These are phyloP conservation scores for Porites lutea DNA, from an alignment of 64 coral and sea anemone species.

Conservation along the genomic window DNA sequence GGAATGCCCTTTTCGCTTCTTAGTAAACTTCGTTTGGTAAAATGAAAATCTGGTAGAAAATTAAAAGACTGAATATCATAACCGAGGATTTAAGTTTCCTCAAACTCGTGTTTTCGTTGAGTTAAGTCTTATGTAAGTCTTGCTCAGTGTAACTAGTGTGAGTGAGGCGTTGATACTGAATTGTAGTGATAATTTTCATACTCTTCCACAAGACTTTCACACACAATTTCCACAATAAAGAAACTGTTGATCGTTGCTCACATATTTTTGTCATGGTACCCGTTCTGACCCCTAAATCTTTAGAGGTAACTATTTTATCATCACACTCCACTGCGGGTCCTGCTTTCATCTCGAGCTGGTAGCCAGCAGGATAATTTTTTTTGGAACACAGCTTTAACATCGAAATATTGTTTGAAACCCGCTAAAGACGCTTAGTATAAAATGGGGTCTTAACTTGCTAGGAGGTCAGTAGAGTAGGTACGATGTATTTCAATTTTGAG, in stretches of 20 bases:
- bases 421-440: background rate
- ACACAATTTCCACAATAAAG: background rate
- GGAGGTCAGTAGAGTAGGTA: background rate
- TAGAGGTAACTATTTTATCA: slow-evolving; percentile 30
- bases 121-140: no score
- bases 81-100: no score
- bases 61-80: no score
- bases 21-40: no score
- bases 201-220: background rate
- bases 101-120: no score
- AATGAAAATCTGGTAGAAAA: no score
- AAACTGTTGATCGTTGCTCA: slow-evolving; percentile 24
- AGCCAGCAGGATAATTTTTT: background rate
- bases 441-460: background rate
- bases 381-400: background rate
- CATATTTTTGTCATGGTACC: slow-evolving; percentile 51
- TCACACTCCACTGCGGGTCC: slow-evolving; percentile 1
- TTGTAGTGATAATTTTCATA: background rate
- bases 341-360: slow-evolving; percentile 23
- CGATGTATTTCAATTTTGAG: background rate
- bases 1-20: no score
- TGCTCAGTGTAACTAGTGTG: no score
- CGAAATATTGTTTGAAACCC: background rate
- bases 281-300: background rate
- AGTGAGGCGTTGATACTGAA: no score